These are phyloP conservation scores for Exocentrus adspersus DNA, from an alignment of 2,888 invertebrate genomes.

Conservation along the genomic window DNA sequence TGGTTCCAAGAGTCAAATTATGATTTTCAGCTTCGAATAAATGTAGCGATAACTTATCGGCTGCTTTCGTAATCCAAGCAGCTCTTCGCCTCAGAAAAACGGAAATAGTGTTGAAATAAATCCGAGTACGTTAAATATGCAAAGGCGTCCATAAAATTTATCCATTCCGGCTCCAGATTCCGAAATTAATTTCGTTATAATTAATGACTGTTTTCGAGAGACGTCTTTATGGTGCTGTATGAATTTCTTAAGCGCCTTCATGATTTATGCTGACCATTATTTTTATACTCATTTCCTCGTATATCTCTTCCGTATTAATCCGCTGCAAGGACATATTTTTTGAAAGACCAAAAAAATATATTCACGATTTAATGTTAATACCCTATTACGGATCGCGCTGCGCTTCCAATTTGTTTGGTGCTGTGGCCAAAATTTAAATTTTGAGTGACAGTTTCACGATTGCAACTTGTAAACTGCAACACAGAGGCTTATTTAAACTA, in stretches of 20 bases:
- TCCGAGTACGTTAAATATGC: not conserved
- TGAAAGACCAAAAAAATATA: not conserved
- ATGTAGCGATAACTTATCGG: too few species aligned
- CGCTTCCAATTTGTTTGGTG: too few species aligned
- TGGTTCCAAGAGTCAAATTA: too few species aligned
- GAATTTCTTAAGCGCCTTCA: not conserved
- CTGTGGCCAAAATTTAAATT: too few species aligned
- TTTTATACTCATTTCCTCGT: not conserved
- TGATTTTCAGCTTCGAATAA: too few species aligned
- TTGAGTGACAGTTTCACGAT: too few species aligned
- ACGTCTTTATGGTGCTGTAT: not conserved
- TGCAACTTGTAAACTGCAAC: too few species aligned
- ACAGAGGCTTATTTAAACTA: too few species aligned
- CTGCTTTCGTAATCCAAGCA: too few species aligned
- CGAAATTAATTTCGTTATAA: not conserved
- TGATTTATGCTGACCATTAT: not conserved
- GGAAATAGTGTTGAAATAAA: not conserved
- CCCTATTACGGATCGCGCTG: too few species aligned
- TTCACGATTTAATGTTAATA: constrained; percentile 1
- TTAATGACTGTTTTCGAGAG: not conserved
- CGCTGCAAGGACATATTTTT: not conserved
- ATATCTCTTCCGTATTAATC: not conserved
- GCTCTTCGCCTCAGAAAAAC: not conserved
- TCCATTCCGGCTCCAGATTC: not conserved
- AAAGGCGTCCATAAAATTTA: not conserved